A percentile compares a stretch with the other conserved stretches of the same genome.
These are phyloP conservation scores for Trissonchulus sp. DNA, from an alignment of 2,888 invertebrate species.

Conservation along the genomic window DNA sequence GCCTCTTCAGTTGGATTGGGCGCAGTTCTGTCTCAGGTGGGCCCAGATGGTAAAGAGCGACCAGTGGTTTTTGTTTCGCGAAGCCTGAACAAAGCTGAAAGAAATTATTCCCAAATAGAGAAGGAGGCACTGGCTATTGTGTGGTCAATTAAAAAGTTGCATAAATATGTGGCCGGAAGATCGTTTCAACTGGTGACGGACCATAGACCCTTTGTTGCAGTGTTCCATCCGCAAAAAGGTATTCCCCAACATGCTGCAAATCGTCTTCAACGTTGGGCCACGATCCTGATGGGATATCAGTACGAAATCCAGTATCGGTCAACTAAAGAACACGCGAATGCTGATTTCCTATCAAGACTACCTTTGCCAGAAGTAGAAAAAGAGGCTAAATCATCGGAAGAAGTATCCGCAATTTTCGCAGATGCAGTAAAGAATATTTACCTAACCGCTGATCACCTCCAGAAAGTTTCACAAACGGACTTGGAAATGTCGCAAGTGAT, in stretches of 20 bases:
- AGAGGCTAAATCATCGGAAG: conserved; percentile 23
- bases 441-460: not conserved
- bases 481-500: not conserved
- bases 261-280: conserved; percentile 32
- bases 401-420: conserved; percentile 28
- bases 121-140: conserved; percentile 39
- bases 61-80: conserved; percentile 40
- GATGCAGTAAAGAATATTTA: not conserved
- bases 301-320: conserved; percentile 12
- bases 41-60: conserved; percentile 31
- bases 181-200: conserved; percentile 36
- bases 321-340: conserved; percentile 32
- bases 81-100: conserved; percentile 36
- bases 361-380: conserved; percentile 15
- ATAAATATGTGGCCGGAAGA: conserved; percentile 39
- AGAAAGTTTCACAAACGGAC: not conserved
- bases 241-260: conserved; percentile 30
- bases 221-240: conserved; percentile 36
- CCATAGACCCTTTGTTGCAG: conserved; percentile 35
- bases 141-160: conserved; percentile 38
- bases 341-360: conserved; percentile 36
- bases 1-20: too few relatives aligned
- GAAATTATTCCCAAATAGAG: conserved; percentile 39
- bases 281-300: conserved; percentile 23
- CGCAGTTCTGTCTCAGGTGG: conserved; percentile 34